phyloP scores from a whole-genome alignment of 2,888 invertebrate genomes.

The Trilocha varians region DNA sequence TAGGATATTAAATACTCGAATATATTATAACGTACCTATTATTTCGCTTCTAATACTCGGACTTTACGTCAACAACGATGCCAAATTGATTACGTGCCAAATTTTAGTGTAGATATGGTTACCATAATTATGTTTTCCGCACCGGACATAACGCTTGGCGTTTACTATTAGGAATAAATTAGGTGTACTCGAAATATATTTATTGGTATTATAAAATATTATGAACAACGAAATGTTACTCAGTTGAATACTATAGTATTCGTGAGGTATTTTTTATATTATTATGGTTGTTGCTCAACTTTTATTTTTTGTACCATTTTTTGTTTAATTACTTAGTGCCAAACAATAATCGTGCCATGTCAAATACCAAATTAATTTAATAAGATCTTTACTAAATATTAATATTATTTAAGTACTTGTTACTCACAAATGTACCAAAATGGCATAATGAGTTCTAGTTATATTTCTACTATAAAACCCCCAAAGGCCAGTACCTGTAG shows the following conservation, averaged over 20 bases:
- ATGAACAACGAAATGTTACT: background rate
- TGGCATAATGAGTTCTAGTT: constrained; percentile 9
- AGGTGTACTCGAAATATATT: constrained; percentile 12
- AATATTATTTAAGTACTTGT: constrained; percentile 21
- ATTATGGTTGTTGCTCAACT: background rate
- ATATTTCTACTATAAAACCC: constrained; percentile 24
- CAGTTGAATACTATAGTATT: constrained; percentile 13
- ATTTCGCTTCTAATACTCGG: background rate
- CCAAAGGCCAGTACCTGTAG: constrained; percentile 65
- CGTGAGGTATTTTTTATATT: constrained; percentile 6
- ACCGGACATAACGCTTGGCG: constrained; percentile 6
- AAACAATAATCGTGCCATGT: background rate
- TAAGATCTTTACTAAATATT: background rate
- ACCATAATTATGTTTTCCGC: background rate
- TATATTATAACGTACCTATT: no score
- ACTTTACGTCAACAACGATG: background rate
- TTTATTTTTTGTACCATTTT: background rate
- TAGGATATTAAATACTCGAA: background rate
- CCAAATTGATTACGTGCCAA: constrained; percentile 10
- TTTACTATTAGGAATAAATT: constrained; percentile 7
- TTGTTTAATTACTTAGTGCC: constrained; percentile 3
- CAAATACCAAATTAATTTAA: background rate
- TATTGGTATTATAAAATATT: constrained; percentile 12
- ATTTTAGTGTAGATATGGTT: background rate
- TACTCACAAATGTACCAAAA: constrained; percentile 7